Percentiles rank a stretch among this genome's conserved stretches.
These are phyloP conservation scores for Rugalucina vietnamica DNA, from an alignment of 2,888 invertebrate species.

Conservation along the genomic window DNA sequence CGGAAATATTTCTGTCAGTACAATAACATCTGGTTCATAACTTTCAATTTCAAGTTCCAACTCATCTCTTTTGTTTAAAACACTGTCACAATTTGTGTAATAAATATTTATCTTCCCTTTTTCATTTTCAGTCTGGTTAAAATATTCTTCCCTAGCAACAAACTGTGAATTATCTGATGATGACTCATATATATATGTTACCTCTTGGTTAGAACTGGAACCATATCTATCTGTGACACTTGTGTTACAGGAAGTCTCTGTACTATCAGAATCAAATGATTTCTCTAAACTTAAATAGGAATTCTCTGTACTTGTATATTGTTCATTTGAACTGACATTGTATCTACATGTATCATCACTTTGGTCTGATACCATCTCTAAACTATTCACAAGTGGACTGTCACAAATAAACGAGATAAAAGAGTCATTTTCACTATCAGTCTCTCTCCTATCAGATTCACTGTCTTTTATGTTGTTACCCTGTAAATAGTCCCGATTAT, in stretches of 20 bases:
- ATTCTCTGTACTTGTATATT: neutral
- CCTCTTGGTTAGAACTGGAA: neutral
- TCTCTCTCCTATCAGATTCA: neutral
- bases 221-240: neutral
- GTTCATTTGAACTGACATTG: neutral
- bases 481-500: neutral
- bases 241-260: neutral
- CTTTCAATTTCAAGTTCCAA: neutral
- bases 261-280: conserved; percentile 14
- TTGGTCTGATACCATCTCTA: neutral
- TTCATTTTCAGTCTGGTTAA: neutral
- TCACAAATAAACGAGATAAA: neutral
- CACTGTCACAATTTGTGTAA: conserved; percentile 20
- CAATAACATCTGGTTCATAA: conserved; percentile 13
- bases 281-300: neutral
- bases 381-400: neutral
- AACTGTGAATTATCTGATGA: neutral
- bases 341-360: neutral
- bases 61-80: conserved; percentile 19
- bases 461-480: neutral
- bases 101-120: neutral
- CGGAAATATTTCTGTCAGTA: conserved; percentile 16
- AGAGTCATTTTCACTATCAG: neutral
- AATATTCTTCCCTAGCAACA: neutral
- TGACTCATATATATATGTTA: neutral